These are phyloP conservation scores for Penaeus vannamei DNA, from an alignment of 1,140 invertebrate species.

Conservation along the genomic window DNA sequence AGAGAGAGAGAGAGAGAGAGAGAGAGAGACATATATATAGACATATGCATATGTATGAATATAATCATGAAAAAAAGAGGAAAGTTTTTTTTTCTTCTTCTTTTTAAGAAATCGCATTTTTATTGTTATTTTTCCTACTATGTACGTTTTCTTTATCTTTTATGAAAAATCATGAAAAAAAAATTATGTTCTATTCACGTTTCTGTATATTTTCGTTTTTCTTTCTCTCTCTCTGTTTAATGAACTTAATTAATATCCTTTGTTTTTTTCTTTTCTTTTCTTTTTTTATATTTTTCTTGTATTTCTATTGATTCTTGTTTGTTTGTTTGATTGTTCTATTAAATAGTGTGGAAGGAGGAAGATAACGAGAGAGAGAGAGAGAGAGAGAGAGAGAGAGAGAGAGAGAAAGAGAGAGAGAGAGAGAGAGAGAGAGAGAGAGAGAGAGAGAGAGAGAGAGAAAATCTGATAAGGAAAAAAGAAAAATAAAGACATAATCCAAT, in stretches of 20 bases:
- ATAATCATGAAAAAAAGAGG: no score
- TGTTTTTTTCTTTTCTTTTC: not conserved
- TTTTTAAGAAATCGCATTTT: not conserved
- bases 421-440: no score
- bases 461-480: no score
- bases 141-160: not conserved
- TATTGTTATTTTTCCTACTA: not conserved
- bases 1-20: not conserved
- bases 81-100: not conserved
- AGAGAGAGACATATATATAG: not conserved
- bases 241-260: not conserved
- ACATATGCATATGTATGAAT: not conserved
- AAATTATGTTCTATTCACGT: not conserved
- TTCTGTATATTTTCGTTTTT: no score
- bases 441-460: no score
- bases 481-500: no score
- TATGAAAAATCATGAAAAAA: not conserved
- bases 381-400: slow-evolving; percentile 2
- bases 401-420: no score
- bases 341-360: not conserved
- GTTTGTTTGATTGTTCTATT: not conserved
- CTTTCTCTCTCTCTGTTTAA: no score
- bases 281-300: not conserved
- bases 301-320: not conserved
- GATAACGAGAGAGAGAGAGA: not conserved